A percentile compares a stretch with the other conserved stretches of the same genome.
Evolutionary conservation across 1,140 invertebrate genomes (phyloP).

Genomic region (Babylonia areolata): DNA sequence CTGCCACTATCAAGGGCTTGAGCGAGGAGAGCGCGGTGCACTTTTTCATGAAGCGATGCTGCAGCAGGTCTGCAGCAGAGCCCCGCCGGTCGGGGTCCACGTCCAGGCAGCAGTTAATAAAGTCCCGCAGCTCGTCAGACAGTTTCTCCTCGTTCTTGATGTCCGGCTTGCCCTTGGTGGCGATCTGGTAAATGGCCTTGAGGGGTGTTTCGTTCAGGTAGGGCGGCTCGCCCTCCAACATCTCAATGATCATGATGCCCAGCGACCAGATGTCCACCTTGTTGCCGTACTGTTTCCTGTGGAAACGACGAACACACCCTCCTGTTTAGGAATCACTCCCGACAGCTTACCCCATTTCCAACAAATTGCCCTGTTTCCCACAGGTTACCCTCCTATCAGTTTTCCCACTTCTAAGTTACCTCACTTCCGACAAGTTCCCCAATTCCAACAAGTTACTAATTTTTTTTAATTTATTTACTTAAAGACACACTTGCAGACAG

Average conservation of each 20-base stretch:
- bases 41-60: slow-evolving; percentile 97
- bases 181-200: slow-evolving; percentile 87
- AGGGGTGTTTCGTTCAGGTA: slow-evolving; percentile 75
- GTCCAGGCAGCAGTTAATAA: slow-evolving; percentile 97
- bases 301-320: slow-evolving; percentile 35
- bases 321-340: too few relatives aligned
- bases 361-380: too few relatives aligned
- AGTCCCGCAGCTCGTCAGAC: slow-evolving; percentile 95
- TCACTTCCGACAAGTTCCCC: too few relatives aligned
- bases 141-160: slow-evolving; percentile 95
- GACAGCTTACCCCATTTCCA: too few relatives aligned
- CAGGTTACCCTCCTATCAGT: too few relatives aligned
- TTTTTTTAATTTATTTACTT: too few relatives aligned
- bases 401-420: too few relatives aligned
- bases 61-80: slow-evolving; percentile 89
- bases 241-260: slow-evolving; percentile 76
- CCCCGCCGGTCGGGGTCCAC: slow-evolving; percentile 96
- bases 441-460: too few relatives aligned
- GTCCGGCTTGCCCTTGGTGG: slow-evolving; percentile 73
- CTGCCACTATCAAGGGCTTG: slow-evolving; percentile 96
- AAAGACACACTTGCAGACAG: too few relatives aligned
- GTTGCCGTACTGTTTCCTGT: slow-evolving; percentile 76
- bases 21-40: slow-evolving; percentile 94
- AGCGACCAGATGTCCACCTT: slow-evolving; percentile 76
- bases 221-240: slow-evolving; percentile 77